Evolutionary conservation across 1,140 invertebrate genomes (phyloP), one percentile per base, ranked within the genome.

Genomic region (Delia radicum): DNA sequence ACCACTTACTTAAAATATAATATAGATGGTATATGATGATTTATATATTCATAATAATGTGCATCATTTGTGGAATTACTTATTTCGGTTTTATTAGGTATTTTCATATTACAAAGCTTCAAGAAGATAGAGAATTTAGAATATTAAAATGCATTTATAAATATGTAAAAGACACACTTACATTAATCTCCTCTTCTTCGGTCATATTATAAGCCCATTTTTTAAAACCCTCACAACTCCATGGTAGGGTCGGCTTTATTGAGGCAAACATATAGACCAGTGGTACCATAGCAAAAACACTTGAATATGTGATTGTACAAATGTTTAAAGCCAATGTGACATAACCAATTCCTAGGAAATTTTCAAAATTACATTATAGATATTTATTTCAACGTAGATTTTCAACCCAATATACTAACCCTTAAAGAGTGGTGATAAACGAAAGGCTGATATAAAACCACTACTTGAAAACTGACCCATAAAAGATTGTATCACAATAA

Each of bases 381-480:
- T 71, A n/a, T 31, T 61, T 28, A 72, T 6, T 75, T 3, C n/a
- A n/a, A n/a, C n/a, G n/a, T n/a, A n/a, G n/a, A 15, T 21, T 71
- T 75, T n/a, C 5, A 5, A 18, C 24, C 29, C 24, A 31, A 29
- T 28, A 55, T 73, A 61, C 33, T 73, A 78, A 84, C 83, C 83
- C 81, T 85, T 85, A n/a, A 85, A 85, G 26, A 85, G 81, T 6
- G 83, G 83, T 6, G 82, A 78, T 0, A 85, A 27, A 0, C 83
- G 81, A 75, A 85, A 82, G 2, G 80, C 79, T 3, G 83, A 85
- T 67, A 85, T 84, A 21, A 82, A 85, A 1, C 83, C 83, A 46
- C 81, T 85, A 76, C 82, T 85, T 0, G 83, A 85, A 61, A 85
- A 85, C 61, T 85, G 83, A 0, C 83, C 83, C 80, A 85, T 78